Evolutionary conservation across 2,888 invertebrate genomes (phyloP).

Genomic region (Thereva nobilitata): DNA sequence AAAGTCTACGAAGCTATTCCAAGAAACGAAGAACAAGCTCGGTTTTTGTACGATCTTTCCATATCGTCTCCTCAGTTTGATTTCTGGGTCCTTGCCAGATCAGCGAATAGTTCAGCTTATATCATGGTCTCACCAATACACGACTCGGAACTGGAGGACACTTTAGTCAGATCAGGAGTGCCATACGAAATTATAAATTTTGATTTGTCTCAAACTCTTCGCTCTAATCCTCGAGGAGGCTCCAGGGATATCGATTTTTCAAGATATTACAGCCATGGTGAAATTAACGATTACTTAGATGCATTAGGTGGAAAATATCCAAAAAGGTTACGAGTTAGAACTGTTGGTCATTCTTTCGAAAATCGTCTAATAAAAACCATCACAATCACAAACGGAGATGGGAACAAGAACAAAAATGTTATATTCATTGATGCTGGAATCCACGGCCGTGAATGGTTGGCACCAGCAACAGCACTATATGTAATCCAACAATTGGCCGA

Average conservation of each 20-base stretch:
- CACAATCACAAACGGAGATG: conserved; percentile 62
- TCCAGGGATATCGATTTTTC: neutral
- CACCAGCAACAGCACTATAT: conserved; percentile 65
- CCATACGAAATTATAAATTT: conserved; percentile 44
- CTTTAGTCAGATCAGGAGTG: conserved; percentile 43
- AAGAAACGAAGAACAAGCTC: conserved; percentile 39
- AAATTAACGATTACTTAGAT: conserved; percentile 61
- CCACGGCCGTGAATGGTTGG: conserved; percentile 72
- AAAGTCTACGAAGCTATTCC: conserved; percentile 49
- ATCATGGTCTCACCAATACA: conserved; percentile 49
- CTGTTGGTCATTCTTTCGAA: conserved; percentile 65
- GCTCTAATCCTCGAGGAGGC: neutral
- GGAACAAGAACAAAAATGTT: conserved; percentile 59
- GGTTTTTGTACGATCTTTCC: conserved; percentile 44
- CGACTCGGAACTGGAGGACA: conserved; percentile 43
- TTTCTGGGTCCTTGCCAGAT: conserved; percentile 47
- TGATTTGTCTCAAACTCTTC: conserved; percentile 48
- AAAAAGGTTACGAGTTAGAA: conserved; percentile 60
- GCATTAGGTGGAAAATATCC: conserved; percentile 60
- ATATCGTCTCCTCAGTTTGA: conserved; percentile 47
- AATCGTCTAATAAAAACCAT: conserved; percentile 64
- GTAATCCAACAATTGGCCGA: conserved; percentile 64
- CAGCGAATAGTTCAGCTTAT: conserved; percentile 44
- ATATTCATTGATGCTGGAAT: conserved; percentile 64
- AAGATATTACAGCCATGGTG: conserved; percentile 43